A percentile compares a stretch with the other conserved stretches of the same genome.
phyloP scores from a whole-genome alignment of 1,140 invertebrate genomes.

The Nomia melanderi region DNA sequence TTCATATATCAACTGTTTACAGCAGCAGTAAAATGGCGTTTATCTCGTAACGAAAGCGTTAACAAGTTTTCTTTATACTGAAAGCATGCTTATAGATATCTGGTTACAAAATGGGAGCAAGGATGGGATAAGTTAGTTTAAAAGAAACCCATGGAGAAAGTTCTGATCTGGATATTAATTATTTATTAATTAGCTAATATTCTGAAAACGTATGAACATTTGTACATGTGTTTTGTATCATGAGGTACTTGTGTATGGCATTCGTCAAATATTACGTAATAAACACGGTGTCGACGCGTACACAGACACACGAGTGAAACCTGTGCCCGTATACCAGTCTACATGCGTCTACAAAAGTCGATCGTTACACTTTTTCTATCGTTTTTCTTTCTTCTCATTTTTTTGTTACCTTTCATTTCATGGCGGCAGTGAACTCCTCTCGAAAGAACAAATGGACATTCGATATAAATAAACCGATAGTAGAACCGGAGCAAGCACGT shows the following conservation, averaged over 20 bases:
- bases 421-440: conserved; percentile 69
- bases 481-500: conserved; percentile 18
- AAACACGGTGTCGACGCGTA: conserved; percentile 64
- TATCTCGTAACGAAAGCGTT: no score
- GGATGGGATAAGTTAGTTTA: background rate
- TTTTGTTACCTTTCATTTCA: conserved; percentile 44
- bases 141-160: background rate
- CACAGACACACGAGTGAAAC: conserved; percentile 4
- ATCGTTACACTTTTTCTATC: conserved; percentile 40
- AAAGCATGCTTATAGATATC: no score
- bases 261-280: conserved; percentile 75
- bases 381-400: conserved; percentile 10
- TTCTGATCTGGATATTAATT: conserved; percentile 68
- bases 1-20: no score
- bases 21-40: no score
- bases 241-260: conserved; percentile 80
- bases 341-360: conserved; percentile 50
- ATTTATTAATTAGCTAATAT: conserved; percentile 78
- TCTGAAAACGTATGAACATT: conserved; percentile 80
- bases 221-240: conserved; percentile 80
- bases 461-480: conserved; percentile 47
- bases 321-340: conserved; percentile 20
- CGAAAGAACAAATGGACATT: conserved; percentile 48
- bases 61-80: no score
- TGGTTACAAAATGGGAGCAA: background rate